These are phyloP conservation scores for Campylomormyrus tamandua DNA, from an alignment of 2,113 vertebrate genomes.

Conservation along the genomic window DNA sequence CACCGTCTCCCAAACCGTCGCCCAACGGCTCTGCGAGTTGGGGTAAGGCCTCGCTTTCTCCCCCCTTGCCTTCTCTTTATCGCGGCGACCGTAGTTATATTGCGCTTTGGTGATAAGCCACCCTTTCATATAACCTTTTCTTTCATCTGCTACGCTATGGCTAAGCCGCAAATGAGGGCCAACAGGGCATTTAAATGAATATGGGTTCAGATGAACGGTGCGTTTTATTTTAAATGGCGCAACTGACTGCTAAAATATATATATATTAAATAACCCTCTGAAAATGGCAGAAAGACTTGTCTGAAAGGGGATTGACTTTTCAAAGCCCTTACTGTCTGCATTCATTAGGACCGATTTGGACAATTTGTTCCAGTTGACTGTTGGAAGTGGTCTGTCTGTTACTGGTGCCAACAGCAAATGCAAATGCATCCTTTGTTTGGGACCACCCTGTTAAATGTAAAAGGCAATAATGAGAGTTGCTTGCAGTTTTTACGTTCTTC, in stretches of 20 bases:
- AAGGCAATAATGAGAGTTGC: background rate
- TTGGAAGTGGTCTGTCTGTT: background rate
- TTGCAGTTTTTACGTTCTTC: background rate
- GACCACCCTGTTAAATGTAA: background rate
- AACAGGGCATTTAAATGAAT: slow-evolving; percentile 13
- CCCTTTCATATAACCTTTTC: slow-evolving; percentile 11
- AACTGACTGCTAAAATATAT: background rate
- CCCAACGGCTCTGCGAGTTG: background rate
- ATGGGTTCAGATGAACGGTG: background rate
- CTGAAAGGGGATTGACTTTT: slow-evolving; percentile 11
- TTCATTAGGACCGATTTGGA: background rate
- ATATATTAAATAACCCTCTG: background rate
- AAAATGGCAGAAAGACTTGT: background rate
- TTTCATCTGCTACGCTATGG: slow-evolving; percentile 7
- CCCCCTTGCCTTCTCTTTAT: background rate
- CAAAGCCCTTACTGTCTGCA: background rate
- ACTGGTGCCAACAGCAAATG: background rate
- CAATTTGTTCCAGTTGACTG: background rate
- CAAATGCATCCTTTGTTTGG: slow-evolving; percentile 10
- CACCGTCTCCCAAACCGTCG: background rate
- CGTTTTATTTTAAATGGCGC: slow-evolving; percentile 9
- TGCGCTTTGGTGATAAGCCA: slow-evolving; percentile 14
- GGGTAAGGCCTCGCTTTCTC: slow-evolving; percentile 3
- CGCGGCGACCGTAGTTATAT: background rate
- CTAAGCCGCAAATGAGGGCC: background rate